Conservation (phyloP, 2,797 vertebrate genomes). For the Monodelphis domestica region DNA sequence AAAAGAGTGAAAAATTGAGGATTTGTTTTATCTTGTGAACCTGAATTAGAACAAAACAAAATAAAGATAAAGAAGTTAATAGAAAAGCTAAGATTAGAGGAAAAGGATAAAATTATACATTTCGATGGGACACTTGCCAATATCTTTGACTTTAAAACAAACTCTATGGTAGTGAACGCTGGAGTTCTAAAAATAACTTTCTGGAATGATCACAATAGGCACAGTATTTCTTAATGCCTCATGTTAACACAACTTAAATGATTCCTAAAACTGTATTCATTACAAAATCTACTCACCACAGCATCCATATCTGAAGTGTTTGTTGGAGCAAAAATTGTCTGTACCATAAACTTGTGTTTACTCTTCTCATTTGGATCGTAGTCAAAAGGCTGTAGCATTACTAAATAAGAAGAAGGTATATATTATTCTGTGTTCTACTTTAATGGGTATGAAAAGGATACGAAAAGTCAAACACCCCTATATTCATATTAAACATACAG, state of each 20-base stretch:
- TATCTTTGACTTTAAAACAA: not conserved
- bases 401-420: conserved; percentile 84
- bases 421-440: conserved; percentile 22
- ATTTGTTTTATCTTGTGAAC: no score
- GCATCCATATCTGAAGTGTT: conserved; percentile 94
- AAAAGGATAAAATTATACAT: not conserved
- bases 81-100: no score
- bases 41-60: not conserved
- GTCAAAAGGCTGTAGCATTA: conserved; percentile 99
- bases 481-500: conserved; percentile 20
- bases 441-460: no score
- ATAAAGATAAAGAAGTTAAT: no score
- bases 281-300: conserved; percentile 90
- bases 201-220: not conserved
- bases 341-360: conserved; percentile 99
- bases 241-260: conserved; percentile 33
- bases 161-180: not conserved
- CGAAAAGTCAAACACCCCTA: conserved; percentile 37
- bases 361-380: conserved; percentile 99
- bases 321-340: conserved; percentile 96
- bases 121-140: not conserved
- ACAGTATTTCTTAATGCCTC: not conserved
- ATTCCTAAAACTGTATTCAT: conserved; percentile 50
- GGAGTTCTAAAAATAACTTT: not conserved
- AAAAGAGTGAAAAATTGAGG: no score